Conservation (phyloP, 2,797 vertebrate species). For the Todus mexicanus region DNA sequence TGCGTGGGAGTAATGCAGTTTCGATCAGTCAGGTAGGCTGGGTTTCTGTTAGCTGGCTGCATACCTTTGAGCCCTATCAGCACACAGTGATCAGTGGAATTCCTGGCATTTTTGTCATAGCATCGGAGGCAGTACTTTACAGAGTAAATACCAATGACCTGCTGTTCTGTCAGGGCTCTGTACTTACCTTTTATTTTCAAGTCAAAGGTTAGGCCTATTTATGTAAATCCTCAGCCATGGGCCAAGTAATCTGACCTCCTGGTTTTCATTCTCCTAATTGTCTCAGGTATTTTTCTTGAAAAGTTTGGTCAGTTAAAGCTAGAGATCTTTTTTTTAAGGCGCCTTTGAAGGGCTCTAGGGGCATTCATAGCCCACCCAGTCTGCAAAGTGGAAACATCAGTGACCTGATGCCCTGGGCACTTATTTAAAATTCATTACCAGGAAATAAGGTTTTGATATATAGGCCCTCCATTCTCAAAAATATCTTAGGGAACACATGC, state of each 20-base stretch:
- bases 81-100: slow-evolving; percentile 81
- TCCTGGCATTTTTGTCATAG: slow-evolving; percentile 82
- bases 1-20: slow-evolving; percentile 87
- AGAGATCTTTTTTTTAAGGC: slow-evolving; percentile 63
- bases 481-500: slow-evolving; percentile 47
- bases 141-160: slow-evolving; percentile 78
- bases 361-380: slow-evolving; percentile 74
- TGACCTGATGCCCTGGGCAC: slow-evolving; percentile 67
- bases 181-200: slow-evolving; percentile 75
- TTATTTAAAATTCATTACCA: slow-evolving; percentile 71
- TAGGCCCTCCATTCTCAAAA: slow-evolving; percentile 44
- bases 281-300: slow-evolving; percentile 76
- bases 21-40: slow-evolving; percentile 91
- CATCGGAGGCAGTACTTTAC: slow-evolving; percentile 74
- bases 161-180: slow-evolving; percentile 71
- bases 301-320: slow-evolving; percentile 69
- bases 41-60: slow-evolving; percentile 88
- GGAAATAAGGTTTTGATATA: slow-evolving; percentile 73
- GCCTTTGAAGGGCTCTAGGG: slow-evolving; percentile 73
- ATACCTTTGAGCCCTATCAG: slow-evolving; percentile 82
- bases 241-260: slow-evolving; percentile 74
- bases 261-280: slow-evolving; percentile 75
- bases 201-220: slow-evolving; percentile 81
- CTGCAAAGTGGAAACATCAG: slow-evolving; percentile 73
- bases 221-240: slow-evolving; percentile 76